These are phyloP conservation scores for Bucorvus abyssinicus DNA, from an alignment of 2,797 vertebrate genomes.

Conservation along the genomic window DNA sequence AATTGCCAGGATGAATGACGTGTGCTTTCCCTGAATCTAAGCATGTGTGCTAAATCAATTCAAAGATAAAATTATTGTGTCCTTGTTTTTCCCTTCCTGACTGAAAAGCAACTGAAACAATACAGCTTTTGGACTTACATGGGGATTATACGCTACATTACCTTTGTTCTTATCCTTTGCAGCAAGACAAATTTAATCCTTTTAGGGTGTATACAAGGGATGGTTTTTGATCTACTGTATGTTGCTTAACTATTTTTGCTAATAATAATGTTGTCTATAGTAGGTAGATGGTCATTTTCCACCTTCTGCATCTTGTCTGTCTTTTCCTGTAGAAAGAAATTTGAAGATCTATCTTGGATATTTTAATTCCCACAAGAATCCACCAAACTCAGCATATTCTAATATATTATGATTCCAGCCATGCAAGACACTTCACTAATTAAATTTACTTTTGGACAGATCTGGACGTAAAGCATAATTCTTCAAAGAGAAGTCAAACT, in stretches of 20 bases:
- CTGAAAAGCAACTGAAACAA: slow-evolving; percentile 14
- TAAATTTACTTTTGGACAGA: background rate
- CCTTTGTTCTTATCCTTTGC: slow-evolving; percentile 16
- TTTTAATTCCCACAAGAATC: background rate
- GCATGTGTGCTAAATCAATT: background rate
- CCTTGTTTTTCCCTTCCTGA: background rate
- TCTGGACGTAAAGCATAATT: background rate
- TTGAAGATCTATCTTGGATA: background rate
- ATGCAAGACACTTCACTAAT: background rate
- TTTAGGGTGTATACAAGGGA: background rate
- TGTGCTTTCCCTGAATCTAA: background rate
- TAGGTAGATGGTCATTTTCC: background rate
- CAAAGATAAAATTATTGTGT: background rate
- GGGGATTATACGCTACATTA: background rate
- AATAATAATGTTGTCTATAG: background rate
- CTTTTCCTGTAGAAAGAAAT: background rate
- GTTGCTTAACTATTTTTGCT: background rate
- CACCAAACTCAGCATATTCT: background rate
- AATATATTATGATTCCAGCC: background rate
- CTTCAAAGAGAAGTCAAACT: background rate
- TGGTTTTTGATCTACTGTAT: background rate
- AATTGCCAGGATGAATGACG: background rate
- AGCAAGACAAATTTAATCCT: slow-evolving; percentile 21
- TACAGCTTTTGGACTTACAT: background rate
- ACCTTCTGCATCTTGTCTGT: background rate